Conservation (phyloP, 2,888 invertebrate species). For the Globia sparganii region DNA sequence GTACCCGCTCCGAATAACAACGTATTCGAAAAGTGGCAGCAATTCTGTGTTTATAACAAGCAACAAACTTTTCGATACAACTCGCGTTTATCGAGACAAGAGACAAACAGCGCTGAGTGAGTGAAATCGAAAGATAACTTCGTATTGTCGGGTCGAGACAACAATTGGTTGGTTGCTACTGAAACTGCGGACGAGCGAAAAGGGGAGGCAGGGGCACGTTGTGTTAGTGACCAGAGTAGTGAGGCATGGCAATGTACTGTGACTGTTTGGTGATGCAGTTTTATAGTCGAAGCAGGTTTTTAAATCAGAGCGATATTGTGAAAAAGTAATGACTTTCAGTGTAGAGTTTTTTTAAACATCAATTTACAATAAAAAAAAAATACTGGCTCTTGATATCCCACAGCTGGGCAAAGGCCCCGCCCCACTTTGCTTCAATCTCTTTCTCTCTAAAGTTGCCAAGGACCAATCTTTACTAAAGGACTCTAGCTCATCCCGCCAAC, state of each 20-base stretch:
- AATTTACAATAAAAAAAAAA: neutral
- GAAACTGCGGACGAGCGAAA: slow-evolving; percentile 38
- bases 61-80: slow-evolving; percentile 56
- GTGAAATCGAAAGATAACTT: slow-evolving; percentile 76
- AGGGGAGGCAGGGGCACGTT: neutral
- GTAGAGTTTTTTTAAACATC: neutral
- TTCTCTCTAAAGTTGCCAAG: neutral
- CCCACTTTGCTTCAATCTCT: neutral
- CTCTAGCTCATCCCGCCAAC: neutral
- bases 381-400: too few species aligned
- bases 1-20: slow-evolving; percentile 27
- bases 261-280: neutral
- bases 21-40: slow-evolving; percentile 49
- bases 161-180: slow-evolving; percentile 52
- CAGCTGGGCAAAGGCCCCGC: too few species aligned
- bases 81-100: slow-evolving; percentile 60
- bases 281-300: neutral
- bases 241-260: neutral
- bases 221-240: neutral
- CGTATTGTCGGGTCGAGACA: slow-evolving; percentile 67
- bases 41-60: slow-evolving; percentile 60
- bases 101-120: slow-evolving; percentile 67
- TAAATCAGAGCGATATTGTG: neutral
- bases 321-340: neutral
- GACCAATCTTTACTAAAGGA: neutral